Evolutionary conservation across 53 echinoderm and acorn worm genomes (phyloP).

Genomic region (Antedon mediterranea): DNA sequence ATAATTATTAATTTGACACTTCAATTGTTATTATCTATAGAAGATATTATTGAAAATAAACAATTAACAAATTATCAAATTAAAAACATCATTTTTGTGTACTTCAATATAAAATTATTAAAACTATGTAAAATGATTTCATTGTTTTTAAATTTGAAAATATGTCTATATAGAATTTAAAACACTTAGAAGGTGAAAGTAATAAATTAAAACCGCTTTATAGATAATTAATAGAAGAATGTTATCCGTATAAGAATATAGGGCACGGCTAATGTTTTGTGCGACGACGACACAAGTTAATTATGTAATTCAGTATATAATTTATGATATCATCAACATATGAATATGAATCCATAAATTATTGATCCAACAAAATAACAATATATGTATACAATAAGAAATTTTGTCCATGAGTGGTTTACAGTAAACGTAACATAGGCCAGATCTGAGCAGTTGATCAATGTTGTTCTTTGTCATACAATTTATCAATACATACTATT

Average conservation of each 20-base stretch:
- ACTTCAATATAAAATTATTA: too few species aligned
- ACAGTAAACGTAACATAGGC: background rate
- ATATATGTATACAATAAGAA: background rate
- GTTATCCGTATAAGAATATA: background rate
- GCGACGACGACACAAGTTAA: background rate
- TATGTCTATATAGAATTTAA: too few species aligned
- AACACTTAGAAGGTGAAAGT: too few species aligned
- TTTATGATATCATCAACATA: background rate
- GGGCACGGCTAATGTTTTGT: background rate
- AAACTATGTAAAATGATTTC: too few species aligned
- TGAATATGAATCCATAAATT: background rate
- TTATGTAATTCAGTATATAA: background rate
- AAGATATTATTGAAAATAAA: too few species aligned
- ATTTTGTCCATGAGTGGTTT: background rate
- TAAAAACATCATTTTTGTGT: too few species aligned
- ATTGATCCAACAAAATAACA: background rate
- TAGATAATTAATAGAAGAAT: too few species aligned
- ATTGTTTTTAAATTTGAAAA: too few species aligned
- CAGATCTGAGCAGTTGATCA: background rate
- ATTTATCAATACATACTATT: background rate
- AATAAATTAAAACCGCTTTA: too few species aligned
- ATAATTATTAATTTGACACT: too few species aligned
- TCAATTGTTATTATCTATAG: too few species aligned
- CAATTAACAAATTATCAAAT: too few species aligned
- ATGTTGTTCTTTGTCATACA: background rate